Evolutionary conservation across 2,888 invertebrate genomes (phyloP), one percentile per base, ranked within the genome.

Genomic region (Prosopocoilus inquinatus): DNA sequence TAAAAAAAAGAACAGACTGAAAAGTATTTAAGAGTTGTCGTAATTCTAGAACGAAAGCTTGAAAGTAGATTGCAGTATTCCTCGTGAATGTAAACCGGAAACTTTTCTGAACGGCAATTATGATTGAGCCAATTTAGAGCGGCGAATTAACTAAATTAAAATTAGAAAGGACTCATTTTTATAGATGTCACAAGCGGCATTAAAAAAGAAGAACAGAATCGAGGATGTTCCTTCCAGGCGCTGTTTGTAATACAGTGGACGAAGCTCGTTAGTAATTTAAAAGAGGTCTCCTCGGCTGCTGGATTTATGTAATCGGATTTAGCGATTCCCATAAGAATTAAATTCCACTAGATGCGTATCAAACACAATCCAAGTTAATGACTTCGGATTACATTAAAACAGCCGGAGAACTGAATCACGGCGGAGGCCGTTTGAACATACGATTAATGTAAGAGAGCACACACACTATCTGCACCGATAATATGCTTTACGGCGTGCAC

Each of bases 321-420:
- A 32, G 13, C 28, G 32, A 46, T 46, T 46, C 46, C 46, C 46
- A 46, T 46, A 46, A 46, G 46, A 46, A 46, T 46, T 46, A 46
- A 46, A 46, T 46, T 46, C 46, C 46, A 46, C 46, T 46, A 46
- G 46, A 46, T 46, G 16, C 46, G 28, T 46, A 46, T 46, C 46
- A 32, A 32, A 32, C 46, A 46, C 46, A 46, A 46, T 46, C 32
- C 46, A 16, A 46, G 46, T 46, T 46, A 46, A 46, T 46, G 46
- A 46, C 46, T 46, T 28, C 46, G 46, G 46, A 46, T 46, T 46
- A 46, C 46, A 46, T 46, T 46, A 46, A 46, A 46, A 32, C 32
- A 46, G n/a, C 13, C 28, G 46, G 46, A 46, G 46, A 32, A 46
- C 46, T 46, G 32, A 46, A 46, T 46, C 46, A 32, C 32, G 28